Conservation (phyloP, 2,797 vertebrate genomes). For the Acanthiza pusilla region DNA sequence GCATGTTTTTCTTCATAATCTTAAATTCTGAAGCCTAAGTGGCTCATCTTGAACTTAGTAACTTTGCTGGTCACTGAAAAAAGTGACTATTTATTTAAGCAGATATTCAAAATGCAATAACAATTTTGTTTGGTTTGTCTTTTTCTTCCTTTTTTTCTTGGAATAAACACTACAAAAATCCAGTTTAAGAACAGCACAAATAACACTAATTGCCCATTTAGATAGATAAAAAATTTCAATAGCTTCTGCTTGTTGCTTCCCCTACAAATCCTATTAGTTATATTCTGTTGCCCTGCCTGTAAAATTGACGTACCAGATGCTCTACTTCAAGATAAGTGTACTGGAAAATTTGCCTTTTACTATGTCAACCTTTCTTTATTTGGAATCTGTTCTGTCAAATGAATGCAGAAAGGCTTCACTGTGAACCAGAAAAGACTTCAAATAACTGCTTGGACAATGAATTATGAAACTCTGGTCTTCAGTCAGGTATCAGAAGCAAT, state of each 20-base stretch:
- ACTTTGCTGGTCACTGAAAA: constrained; percentile 12
- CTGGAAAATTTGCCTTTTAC: constrained; percentile 4
- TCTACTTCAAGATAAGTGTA: constrained; percentile 35
- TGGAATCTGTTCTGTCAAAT: constrained; percentile 40
- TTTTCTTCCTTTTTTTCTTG: neutral
- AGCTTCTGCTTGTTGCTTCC: constrained; percentile 10
- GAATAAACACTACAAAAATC: constrained; percentile 26
- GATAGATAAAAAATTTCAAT: neutral
- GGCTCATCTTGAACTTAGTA: constrained; percentile 37
- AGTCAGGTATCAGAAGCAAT: constrained; percentile 8
- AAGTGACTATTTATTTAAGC: constrained; percentile 27
- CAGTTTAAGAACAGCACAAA: neutral
- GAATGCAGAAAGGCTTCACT: neutral
- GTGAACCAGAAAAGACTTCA: constrained; percentile 29
- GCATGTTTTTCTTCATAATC: neutral
- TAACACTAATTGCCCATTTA: constrained; percentile 40
- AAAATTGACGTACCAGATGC: neutral
- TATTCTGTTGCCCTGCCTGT: constrained; percentile 6
- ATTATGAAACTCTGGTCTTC: constrained; percentile 43
- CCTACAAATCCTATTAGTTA: constrained; percentile 1
- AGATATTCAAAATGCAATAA: constrained; percentile 34
- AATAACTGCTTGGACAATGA: constrained; percentile 5
- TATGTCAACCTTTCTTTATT: constrained; percentile 34
- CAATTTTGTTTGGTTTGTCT: neutral
- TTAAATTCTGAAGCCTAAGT: neutral